Evolutionary conservation across 2,888 invertebrate species (phyloP).

Genomic region (Synergus itoensis): DNA sequence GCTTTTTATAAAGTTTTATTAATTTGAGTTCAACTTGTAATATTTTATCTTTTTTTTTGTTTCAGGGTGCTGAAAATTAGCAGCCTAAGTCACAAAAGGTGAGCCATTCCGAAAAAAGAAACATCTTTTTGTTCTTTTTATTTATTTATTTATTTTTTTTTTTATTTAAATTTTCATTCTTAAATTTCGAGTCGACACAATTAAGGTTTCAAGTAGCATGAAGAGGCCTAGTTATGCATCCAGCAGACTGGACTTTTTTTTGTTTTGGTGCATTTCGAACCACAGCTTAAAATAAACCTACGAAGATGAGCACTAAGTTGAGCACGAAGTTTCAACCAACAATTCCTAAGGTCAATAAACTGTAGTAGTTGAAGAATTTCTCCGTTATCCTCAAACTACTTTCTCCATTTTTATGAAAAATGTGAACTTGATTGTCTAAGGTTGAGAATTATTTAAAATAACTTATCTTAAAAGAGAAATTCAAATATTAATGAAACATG

Average conservation of each 20-base stretch:
- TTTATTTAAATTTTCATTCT: neutral
- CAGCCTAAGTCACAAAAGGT: constrained; percentile 20
- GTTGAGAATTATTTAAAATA: neutral
- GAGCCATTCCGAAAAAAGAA: neutral
- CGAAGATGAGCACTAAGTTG: too few relatives aligned
- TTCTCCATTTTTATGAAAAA: neutral
- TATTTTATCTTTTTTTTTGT: neutral
- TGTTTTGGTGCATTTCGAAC: constrained; percentile 28
- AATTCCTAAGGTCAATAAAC: constrained; percentile 35
- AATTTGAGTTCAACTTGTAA: neutral
- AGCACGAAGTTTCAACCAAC: constrained; percentile 4
- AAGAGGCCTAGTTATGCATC: constrained; percentile 2
- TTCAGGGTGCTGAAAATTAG: constrained; percentile 30
- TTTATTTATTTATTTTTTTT: too few relatives aligned
- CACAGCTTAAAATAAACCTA: constrained; percentile 32
- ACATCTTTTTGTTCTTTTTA: too few relatives aligned
- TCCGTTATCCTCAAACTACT: neutral
- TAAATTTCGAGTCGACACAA: neutral
- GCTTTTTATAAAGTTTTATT: neutral
- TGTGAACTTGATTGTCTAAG: neutral
- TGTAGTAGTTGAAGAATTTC: neutral
- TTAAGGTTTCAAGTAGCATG: neutral
- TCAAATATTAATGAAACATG: neutral
- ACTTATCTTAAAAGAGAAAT: neutral
- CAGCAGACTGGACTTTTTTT: neutral